phyloP scores from a whole-genome alignment of 30 jellyfish, hydroid and myxozoan genomes.

The Aurelia coerulea region DNA sequence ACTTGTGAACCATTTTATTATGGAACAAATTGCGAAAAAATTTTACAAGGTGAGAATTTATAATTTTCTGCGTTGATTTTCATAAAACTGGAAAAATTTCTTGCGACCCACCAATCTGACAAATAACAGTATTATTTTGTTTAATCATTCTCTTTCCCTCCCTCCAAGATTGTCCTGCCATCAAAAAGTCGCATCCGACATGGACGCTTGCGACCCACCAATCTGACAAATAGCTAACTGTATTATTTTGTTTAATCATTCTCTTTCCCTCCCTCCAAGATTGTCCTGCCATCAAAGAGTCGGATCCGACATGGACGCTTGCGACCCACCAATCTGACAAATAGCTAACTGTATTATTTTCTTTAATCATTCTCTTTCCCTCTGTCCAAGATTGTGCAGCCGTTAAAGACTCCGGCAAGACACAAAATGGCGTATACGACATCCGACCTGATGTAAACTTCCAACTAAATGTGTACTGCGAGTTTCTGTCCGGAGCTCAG shows the following conservation, averaged over 20 bases:
- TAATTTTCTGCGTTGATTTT: no score
- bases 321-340: no score
- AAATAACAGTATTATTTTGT: no score
- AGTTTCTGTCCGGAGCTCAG: slow-evolving; percentile 13
- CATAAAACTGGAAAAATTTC: no score
- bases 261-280: no score
- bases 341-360: no score
- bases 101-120: no score
- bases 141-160: not conserved
- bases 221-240: no score
- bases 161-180: slow-evolving; percentile 21
- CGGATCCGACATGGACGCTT: no score
- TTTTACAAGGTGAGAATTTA: slow-evolving; percentile 31
- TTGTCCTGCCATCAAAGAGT: no score
- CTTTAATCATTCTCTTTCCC: not conserved
- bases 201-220: no score
- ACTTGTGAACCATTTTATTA: slow-evolving; percentile 38
- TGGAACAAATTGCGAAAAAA: slow-evolving; percentile 42
- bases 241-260: no score
- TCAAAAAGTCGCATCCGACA: slow-evolving; percentile 33
- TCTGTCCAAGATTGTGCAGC: slow-evolving; percentile 35
- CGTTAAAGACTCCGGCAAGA: slow-evolving; percentile 46
- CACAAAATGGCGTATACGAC: slow-evolving; percentile 47
- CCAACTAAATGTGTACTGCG: slow-evolving; percentile 48
- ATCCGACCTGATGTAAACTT: slow-evolving; percentile 4